A percentile compares a stretch with the other conserved stretches of the same genome.
These are phyloP conservation scores for Sus cebifrons DNA, from an alignment of 2,797 vertebrate genomes.

Conservation along the genomic window DNA sequence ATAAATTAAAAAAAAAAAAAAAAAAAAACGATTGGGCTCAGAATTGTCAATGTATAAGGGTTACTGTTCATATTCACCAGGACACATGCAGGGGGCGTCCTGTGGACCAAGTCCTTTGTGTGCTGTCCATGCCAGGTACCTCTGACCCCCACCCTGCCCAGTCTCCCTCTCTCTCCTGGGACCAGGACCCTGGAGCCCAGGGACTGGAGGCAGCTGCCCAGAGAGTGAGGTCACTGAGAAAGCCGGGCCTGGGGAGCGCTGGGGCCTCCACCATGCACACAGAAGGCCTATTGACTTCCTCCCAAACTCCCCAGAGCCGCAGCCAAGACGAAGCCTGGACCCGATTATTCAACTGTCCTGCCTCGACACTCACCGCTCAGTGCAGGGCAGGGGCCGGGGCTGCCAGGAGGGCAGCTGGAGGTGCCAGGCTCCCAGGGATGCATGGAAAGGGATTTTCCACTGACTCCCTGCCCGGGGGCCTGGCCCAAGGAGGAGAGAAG, in stretches of 20 bases:
- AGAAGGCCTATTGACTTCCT: conserved; percentile 65
- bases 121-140: background rate
- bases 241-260: background rate
- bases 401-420: background rate
- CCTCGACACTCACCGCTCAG: background rate
- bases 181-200: background rate
- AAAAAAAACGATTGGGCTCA: background rate
- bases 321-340: conserved; percentile 10
- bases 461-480: background rate
- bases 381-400: background rate
- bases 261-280: conserved; percentile 18
- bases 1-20: too few species aligned
- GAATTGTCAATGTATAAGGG: background rate
- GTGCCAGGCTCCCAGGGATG: background rate
- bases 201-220: conserved; percentile 3
- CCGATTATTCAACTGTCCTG: conserved; percentile 32
- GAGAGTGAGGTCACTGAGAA: conserved; percentile 27
- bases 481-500: background rate
- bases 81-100: accelerated
- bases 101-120: background rate
- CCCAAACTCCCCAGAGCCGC: conserved; percentile 62
- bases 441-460: conserved; percentile 67
- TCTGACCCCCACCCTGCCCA: background rate
- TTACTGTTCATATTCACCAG: background rate
- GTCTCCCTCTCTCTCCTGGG: background rate